These are phyloP conservation scores for Nephrocerus scutellatus DNA, from an alignment of 2,888 invertebrate species.

Conservation along the genomic window DNA sequence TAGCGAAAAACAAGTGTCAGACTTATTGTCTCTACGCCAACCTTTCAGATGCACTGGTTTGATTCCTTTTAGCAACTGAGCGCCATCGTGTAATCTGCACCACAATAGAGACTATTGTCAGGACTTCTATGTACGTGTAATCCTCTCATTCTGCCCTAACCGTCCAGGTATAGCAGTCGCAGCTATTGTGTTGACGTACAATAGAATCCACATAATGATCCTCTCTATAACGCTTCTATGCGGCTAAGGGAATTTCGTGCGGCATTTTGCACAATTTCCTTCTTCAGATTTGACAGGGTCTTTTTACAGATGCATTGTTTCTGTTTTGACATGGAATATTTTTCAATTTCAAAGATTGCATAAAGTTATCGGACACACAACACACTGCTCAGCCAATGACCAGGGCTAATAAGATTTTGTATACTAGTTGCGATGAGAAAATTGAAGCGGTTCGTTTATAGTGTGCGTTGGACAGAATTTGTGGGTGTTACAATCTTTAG, in stretches of 20 bases:
- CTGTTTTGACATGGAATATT: slow-evolving; percentile 40
- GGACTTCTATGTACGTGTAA: background rate
- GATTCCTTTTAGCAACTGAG: slow-evolving; percentile 36
- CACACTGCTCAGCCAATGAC: too few relatives aligned
- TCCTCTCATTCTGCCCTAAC: background rate
- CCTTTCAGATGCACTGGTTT: slow-evolving; percentile 22
- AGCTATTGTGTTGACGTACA: slow-evolving; percentile 27
- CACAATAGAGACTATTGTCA: slow-evolving; percentile 32
- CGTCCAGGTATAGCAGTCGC: slow-evolving; percentile 9
- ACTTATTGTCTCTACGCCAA: slow-evolving; percentile 1
- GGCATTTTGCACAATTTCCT: background rate
- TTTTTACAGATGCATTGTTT: slow-evolving; percentile 31
- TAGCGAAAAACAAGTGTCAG: slow-evolving; percentile 22
- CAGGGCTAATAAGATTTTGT: slow-evolving; percentile 17
- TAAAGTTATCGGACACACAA: background rate
- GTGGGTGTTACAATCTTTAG: slow-evolving; percentile 40
- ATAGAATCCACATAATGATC: too few relatives aligned
- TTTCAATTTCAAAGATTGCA: slow-evolving; percentile 23
- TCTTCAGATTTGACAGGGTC: slow-evolving; percentile 8
- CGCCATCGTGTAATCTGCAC: slow-evolving; percentile 38
- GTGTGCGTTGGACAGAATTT: slow-evolving; percentile 15
- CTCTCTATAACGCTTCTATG: too few relatives aligned
- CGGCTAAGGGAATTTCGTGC: background rate
- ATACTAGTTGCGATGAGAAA: background rate
- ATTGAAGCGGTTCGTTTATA: slow-evolving; percentile 19